Evolutionary conservation across 2,113 vertebrate species (phyloP), one percentile per base, ranked within the genome.

Genomic region (Periophthalmus modestus): DNA sequence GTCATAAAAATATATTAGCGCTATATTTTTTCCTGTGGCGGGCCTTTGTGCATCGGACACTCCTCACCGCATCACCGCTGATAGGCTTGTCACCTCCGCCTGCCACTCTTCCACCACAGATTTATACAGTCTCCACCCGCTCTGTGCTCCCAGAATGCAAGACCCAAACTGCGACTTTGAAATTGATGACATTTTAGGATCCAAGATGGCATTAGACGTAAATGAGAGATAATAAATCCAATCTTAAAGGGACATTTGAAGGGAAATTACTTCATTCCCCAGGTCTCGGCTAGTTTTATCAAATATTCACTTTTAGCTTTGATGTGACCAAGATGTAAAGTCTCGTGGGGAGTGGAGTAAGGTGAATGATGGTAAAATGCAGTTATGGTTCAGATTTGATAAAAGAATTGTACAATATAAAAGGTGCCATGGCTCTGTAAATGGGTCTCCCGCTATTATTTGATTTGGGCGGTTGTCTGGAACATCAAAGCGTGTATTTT

Each of bases 211-310:
- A 88, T 82, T 86, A 84, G 86, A 89, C 90, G 80, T 84, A 90
- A 90, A 92, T 92, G 79, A 88, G 86, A 85, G 89, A 88, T 89
- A 89, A 90, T 90, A 89, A 89, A 90, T 89, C 83, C 82, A 87
- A 87, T 88, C 84, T 89, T 82, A 90, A 82, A 85, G 81, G 84
- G 82, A 82, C 83, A 83, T 91, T 91, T 87, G 76, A 88, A 87
- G 84, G 86, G 78, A 90, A 89, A 89, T 89, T 46, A 88, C 85
- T 87, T 88, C 74, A 78, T 82, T 83, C 81, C 81, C 79, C 71
- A 79, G 66, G 81, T 87, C 54, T 72, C 23, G 69, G 78, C 58
- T 72, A 58, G 70, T 66, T 88, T 74, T 76, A 80, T 91, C 86
- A 81, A 82, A 87, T 86, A 85, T 86, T 89, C 82, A 80, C 74